Evolutionary conservation across 2,888 invertebrate species (phyloP).

Genomic region (Palloptera scutellata): DNA sequence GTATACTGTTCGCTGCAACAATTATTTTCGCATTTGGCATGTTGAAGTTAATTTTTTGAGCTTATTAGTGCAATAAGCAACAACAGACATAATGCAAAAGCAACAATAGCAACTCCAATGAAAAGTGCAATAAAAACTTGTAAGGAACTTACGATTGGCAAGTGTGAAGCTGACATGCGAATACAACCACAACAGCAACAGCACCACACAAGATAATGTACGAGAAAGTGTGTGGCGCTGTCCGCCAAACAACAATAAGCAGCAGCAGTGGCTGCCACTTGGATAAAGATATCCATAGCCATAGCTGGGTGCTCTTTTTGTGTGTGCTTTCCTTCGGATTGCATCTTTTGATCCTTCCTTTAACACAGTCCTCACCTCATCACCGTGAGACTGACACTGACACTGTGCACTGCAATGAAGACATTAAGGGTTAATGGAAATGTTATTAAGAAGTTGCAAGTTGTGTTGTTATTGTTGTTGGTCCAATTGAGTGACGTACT

Average conservation of each 20-base stretch:
- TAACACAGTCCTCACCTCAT: neutral
- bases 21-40: conserved; percentile 63
- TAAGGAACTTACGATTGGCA: conserved; percentile 33
- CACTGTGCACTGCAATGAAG: conserved; percentile 61
- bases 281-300: too few species aligned
- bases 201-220: too few species aligned
- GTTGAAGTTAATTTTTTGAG: conserved; percentile 53
- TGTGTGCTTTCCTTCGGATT: too few species aligned
- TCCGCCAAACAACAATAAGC: neutral
- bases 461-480: conserved; percentile 24
- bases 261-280: too few species aligned
- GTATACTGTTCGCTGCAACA: conserved; percentile 53
- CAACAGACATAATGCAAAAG: conserved; percentile 3
- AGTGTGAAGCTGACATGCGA: conserved; percentile 43
- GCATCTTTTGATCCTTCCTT: too few species aligned
- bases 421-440: conserved; percentile 64
- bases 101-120: conserved; percentile 16
- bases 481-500: too few species aligned
- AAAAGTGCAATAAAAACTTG: conserved; percentile 21
- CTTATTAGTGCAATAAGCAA: conserved; percentile 38
- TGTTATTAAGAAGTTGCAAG: conserved; percentile 61
- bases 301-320: too few species aligned
- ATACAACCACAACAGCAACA: conserved; percentile 8
- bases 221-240: too few species aligned
- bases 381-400: conserved; percentile 45